Evolutionary conservation across 2,888 invertebrate genomes (phyloP).

Genomic region (Venusia cambrica): DNA sequence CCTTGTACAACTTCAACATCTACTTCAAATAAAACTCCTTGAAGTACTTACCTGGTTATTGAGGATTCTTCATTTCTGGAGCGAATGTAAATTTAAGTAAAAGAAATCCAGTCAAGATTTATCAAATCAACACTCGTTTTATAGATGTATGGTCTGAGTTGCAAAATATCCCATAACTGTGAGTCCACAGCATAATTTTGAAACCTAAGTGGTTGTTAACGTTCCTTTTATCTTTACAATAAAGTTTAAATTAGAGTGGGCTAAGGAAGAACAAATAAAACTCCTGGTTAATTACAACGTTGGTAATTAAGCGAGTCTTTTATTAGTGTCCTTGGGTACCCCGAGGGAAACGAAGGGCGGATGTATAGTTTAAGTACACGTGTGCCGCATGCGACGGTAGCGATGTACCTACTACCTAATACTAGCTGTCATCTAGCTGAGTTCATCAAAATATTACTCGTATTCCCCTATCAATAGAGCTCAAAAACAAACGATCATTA

Average conservation of each 20-base stretch:
- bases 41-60: no score
- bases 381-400: slow-evolving; percentile 67
- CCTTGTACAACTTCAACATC: no score
- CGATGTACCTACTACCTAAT: slow-evolving; percentile 38
- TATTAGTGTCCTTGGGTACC: slow-evolving; percentile 64
- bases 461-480: slow-evolving; percentile 26
- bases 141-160: slow-evolving; percentile 19
- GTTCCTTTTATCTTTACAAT: slow-evolving; percentile 21
- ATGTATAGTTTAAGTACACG: slow-evolving; percentile 64
- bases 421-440: slow-evolving; percentile 28
- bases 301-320: slow-evolving; percentile 62
- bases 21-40: no score
- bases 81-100: no score
- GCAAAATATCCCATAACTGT: slow-evolving; percentile 24
- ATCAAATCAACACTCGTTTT: slow-evolving; percentile 20
- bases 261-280: slow-evolving; percentile 37
- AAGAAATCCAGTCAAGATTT: no score
- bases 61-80: no score
- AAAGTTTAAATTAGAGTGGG: slow-evolving; percentile 28
- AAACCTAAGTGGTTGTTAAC: slow-evolving; percentile 8
- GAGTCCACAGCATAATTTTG: slow-evolving; percentile 6
- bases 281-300: slow-evolving; percentile 49
- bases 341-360: slow-evolving; percentile 67
- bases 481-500: slow-evolving; percentile 25
- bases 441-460: slow-evolving; percentile 22